Base-by-base conservation (phyloP, 2,113 vertebrate species). In the Lagopus muta region DNA sequence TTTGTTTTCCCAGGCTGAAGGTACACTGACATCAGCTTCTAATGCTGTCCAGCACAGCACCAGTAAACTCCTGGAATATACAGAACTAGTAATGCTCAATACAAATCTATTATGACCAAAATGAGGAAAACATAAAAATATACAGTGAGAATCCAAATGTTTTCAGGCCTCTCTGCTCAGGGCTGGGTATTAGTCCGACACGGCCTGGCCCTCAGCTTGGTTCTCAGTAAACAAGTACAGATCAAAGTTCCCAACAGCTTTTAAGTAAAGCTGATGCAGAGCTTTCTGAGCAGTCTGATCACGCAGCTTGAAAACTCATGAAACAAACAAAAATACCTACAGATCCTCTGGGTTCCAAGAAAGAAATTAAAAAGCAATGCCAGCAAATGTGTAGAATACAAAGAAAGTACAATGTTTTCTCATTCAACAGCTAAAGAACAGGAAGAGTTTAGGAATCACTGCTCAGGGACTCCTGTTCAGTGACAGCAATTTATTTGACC, bases 401-500 rank as follows among this genome's bases (percentile, higher is more conserved):
- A 94, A 89, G 42, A 64, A 79, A 90, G 65, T 65, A 64, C 81
- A 94, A 80, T 72, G 78, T 88, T 94, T 97, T 86, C 82, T 94
- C 61, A 69, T 89, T 89, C 71, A 97, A 87, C 40, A 71, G 61
- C 86, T 95, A 81, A 90, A 73, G 61, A 75, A 88, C 60, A 93
- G 92, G 76, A 97, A 96, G 92, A 88, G 74, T 86, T 94, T 81
- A 93, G 73, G 76, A 90, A 90, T 89, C 69, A 65, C 82, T 21
- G 4, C 60, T 90, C 65, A 75, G 95, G 82, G 92, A 86, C 61
- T 96, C 73, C 73, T 90, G 92, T 94, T 96, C 81, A 96, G 83
- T 91, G 94, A 94, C 90, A 94, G 94, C 86, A 94, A 94, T 97
- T 96, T 94, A 95, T 96, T 88, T 84, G 90, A 93, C 88, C 95